Evolutionary conservation across 2,113 vertebrate genomes (phyloP).

Genomic region (Pterocles burchelli): DNA sequence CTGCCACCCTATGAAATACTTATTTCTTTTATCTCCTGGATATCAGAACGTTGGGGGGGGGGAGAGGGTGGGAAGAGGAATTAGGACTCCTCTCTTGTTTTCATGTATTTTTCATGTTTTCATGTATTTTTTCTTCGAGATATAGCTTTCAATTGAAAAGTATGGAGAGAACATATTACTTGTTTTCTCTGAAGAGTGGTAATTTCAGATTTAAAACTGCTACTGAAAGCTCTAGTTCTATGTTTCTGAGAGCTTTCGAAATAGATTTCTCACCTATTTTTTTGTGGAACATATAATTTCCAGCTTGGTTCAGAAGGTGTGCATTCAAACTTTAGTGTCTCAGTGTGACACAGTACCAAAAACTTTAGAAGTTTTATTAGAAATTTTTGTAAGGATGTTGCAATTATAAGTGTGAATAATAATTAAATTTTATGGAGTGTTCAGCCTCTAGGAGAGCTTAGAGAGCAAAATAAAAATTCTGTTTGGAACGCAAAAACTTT

Average conservation of each 20-base stretch:
- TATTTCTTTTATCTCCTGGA: background rate
- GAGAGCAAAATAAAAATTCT: background rate
- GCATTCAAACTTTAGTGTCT: background rate
- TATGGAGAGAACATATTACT: background rate
- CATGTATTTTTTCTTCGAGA: background rate
- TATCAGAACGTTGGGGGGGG: background rate
- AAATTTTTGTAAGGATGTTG: background rate
- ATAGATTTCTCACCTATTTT: background rate
- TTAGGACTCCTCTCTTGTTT: background rate
- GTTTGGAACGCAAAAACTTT: background rate
- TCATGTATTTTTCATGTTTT: background rate
- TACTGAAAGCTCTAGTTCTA: background rate
- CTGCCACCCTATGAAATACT: background rate
- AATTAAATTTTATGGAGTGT: background rate
- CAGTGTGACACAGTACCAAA: background rate
- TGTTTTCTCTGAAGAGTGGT: background rate
- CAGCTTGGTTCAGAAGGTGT: background rate
- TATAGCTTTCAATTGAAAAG: background rate
- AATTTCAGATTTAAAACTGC: background rate
- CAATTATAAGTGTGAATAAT: background rate
- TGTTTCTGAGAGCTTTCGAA: background rate
- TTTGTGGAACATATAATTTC: background rate
- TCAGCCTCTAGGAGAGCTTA: background rate
- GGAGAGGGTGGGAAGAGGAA: too few relatives aligned
- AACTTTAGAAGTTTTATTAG: background rate